Conservation (phyloP, 2,113 vertebrate genomes). For the Ctenomys sociabilis region DNA sequence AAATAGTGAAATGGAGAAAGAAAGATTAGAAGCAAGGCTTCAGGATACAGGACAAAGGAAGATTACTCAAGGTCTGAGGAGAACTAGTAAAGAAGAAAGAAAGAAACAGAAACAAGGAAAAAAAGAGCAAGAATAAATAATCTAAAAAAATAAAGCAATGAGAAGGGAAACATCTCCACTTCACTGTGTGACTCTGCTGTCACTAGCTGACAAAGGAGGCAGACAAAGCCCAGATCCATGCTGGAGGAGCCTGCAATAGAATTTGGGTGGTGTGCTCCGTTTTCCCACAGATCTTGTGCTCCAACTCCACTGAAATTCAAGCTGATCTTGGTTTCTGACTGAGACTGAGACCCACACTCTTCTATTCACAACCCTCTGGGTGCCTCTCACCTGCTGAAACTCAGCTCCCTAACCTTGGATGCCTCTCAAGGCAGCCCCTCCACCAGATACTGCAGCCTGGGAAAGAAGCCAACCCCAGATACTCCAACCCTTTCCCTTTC, state of each 20-base stretch:
- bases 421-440: background rate
- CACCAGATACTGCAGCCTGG: background rate
- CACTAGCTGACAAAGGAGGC: background rate
- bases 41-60: background rate
- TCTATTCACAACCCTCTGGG: background rate
- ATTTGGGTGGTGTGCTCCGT: background rate
- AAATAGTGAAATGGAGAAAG: background rate
- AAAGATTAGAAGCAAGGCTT: background rate
- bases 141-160: background rate
- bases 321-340: background rate
- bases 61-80: background rate
- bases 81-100: background rate
- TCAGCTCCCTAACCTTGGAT: background rate
- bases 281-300: background rate
- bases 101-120: background rate
- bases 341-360: background rate
- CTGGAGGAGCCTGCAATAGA: background rate
- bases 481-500: background rate
- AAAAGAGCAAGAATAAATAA: background rate
- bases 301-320: background rate
- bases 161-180: background rate
- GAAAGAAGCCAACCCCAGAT: background rate
- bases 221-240: background rate
- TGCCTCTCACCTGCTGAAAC: background rate
- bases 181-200: background rate